Evolutionary conservation across 2,797 vertebrate genomes (phyloP).

Genomic region (Sebastes matsubarae): DNA sequence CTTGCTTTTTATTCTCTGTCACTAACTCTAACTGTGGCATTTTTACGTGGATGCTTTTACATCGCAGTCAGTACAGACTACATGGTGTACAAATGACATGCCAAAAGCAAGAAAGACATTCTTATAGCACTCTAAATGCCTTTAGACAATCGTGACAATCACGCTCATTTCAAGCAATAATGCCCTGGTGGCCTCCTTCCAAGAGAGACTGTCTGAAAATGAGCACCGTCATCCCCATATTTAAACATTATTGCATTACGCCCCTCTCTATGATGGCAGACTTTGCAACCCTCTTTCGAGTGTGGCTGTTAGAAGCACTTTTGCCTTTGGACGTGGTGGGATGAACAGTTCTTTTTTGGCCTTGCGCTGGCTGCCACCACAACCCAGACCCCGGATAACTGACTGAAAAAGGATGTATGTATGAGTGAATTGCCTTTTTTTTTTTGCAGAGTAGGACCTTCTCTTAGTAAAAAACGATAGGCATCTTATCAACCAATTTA

Average conservation of each 20-base stretch:
- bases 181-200: background rate
- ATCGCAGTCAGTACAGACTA: no score
- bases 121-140: no score
- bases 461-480: background rate
- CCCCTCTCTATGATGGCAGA: background rate
- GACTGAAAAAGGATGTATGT: background rate
- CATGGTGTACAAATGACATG: no score
- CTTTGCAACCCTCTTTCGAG: background rate
- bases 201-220: background rate
- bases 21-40: no score
- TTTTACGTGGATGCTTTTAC: no score
- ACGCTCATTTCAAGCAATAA: background rate
- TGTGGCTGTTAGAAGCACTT: background rate
- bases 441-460: background rate
- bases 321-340: background rate
- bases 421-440: background rate
- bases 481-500: background rate
- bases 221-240: background rate
- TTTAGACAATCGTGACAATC: no score
- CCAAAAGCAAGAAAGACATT: no score
- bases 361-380: background rate
- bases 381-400: background rate
- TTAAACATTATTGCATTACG: background rate
- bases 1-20: no score
- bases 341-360: background rate